Conservation (phyloP, 2,797 vertebrate species). For the Sylvia borin region DNA sequence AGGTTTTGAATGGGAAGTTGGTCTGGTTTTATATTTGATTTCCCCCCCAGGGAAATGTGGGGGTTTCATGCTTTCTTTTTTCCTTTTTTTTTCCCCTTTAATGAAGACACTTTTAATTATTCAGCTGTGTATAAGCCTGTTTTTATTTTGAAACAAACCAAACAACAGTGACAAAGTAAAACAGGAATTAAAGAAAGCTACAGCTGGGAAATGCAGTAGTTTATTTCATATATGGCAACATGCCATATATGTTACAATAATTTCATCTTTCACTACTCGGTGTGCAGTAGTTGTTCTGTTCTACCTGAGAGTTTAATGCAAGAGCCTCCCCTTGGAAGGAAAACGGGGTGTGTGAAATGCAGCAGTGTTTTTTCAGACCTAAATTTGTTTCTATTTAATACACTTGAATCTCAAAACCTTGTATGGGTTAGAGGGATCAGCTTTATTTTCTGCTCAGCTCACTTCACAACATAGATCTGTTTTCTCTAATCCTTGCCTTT, state of each 20-base stretch:
- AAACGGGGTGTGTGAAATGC: not conserved
- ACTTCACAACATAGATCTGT: not conserved
- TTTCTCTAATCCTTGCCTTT: not conserved
- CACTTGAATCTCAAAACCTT: not conserved
- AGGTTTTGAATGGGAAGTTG: not conserved
- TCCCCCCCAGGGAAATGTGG: no score
- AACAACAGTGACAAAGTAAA: not conserved
- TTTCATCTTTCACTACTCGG: not conserved
- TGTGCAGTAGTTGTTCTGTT: not conserved
- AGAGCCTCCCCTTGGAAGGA: not conserved
- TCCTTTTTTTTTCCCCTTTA: not conserved
- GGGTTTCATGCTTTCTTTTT: fast-evolving
- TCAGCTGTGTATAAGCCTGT: not conserved
- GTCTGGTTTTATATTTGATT: not conserved
- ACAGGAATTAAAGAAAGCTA: not conserved
- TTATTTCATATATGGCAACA: not conserved
- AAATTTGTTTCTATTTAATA: not conserved
- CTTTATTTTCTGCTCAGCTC: not conserved
- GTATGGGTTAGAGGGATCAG: not conserved
- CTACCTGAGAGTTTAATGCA: not conserved
- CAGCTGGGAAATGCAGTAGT: not conserved
- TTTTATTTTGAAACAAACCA: not conserved
- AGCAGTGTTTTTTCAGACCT: not conserved
- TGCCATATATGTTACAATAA: not conserved
- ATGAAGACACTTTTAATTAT: not conserved